Conservation (phyloP, 2,888 invertebrate species). For the Parapristionchus giblindavisi region DNA sequence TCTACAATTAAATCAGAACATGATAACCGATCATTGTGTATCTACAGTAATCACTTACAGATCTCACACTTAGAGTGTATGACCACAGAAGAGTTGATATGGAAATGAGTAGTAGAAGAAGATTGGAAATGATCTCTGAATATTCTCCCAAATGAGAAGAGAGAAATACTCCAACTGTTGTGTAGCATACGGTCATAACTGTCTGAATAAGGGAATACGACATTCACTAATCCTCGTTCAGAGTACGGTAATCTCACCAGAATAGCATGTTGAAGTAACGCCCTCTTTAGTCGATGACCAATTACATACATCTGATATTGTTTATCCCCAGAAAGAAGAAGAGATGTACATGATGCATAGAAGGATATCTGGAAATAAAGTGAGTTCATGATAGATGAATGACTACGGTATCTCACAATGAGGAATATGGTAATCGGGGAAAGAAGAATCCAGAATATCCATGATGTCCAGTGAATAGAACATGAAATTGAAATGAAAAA, state of each 20-base stretch:
- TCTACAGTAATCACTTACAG: constrained; percentile 11
- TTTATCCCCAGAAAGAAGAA: constrained; percentile 62
- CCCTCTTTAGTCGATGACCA: constrained; percentile 56
- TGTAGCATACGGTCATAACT: constrained; percentile 49
- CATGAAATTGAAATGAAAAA: constrained; percentile 58
- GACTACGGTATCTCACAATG: constrained; percentile 43
- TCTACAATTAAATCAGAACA: constrained; percentile 8
- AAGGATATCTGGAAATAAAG: constrained; percentile 55
- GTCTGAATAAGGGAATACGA: constrained; percentile 42
- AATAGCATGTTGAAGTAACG: constrained; percentile 58
- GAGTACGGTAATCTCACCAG: constrained; percentile 46
- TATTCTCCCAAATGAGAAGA: constrained; percentile 37
- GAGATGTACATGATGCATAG: constrained; percentile 63
- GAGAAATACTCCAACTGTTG: constrained; percentile 42
- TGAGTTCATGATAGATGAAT: too few relatives aligned
- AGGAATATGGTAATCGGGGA: constrained; percentile 61
- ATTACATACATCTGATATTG: constrained; percentile 60
- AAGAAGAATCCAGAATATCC: constrained; percentile 62
- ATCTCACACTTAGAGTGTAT: constrained; percentile 37
- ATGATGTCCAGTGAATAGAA: constrained; percentile 48
- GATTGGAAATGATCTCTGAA: constrained; percentile 44
- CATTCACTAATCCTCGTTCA: background rate
- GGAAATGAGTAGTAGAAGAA: constrained; percentile 49
- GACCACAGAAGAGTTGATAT: constrained; percentile 56
- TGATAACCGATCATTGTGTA: background rate